phyloP scores from a whole-genome alignment of 2,113 vertebrate genomes.

The Epinephelus lanceolatus region DNA sequence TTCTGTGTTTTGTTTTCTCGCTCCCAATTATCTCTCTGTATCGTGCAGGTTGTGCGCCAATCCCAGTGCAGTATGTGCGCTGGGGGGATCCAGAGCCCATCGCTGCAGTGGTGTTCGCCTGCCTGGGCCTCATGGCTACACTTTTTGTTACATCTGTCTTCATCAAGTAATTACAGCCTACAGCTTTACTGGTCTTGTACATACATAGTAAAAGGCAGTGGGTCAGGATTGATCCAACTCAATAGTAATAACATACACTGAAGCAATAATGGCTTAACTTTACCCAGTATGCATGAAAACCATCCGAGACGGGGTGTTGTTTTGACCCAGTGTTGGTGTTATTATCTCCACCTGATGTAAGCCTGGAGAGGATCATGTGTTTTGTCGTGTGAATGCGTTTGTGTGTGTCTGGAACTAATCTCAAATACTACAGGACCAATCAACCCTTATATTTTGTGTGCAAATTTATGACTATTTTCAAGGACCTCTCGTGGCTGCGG shows the following conservation, averaged over 20 bases:
- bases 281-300: background rate
- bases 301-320: background rate
- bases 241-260: background rate
- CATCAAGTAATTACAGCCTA: constrained; percentile 81
- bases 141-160: constrained; percentile 95
- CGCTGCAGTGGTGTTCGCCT: constrained; percentile 96
- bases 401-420: too few relatives aligned
- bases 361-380: too few relatives aligned
- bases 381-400: too few relatives aligned
- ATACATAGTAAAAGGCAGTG: background rate
- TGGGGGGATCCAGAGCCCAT: constrained; percentile 99
- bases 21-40: background rate
- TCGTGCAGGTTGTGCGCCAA: constrained; percentile 92
- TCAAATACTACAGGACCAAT: too few relatives aligned
- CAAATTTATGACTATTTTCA: too few relatives aligned
- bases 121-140: constrained; percentile 94
- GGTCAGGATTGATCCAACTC: background rate
- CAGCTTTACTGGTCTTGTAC: background rate
- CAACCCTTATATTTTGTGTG: too few relatives aligned
- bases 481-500: too few relatives aligned
- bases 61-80: constrained; percentile 94
- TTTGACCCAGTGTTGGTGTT: background rate
- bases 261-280: background rate
- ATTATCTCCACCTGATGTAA: too few relatives aligned
- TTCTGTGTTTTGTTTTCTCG: background rate